A percentile compares a stretch with the other conserved stretches of the same genome.
Evolutionary conservation across 92 coral and sea anemone species (phyloP).

Genomic region (Palythoa heliodiscus): DNA sequence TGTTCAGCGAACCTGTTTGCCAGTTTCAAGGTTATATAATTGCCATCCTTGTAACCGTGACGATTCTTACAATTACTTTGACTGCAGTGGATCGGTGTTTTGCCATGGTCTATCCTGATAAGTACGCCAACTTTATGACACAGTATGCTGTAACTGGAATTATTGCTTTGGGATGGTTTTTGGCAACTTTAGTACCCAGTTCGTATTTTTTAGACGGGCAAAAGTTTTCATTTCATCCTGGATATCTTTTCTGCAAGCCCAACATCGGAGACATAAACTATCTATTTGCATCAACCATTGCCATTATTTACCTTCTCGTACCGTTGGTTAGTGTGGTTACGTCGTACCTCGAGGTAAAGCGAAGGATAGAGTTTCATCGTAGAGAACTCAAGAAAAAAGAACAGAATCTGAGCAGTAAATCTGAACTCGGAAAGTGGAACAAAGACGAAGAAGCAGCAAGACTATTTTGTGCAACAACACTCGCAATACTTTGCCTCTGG

Average conservation of each 20-base stretch:
- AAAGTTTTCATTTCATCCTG: constrained; percentile 31
- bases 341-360: constrained; percentile 16
- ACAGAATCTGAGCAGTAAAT: background rate
- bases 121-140: constrained; percentile 7
- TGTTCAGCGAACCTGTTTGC: constrained; percentile 18
- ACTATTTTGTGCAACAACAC: constrained; percentile 28
- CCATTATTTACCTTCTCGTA: background rate
- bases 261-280: constrained; percentile 11
- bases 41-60: constrained; percentile 8
- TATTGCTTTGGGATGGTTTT: constrained; percentile 15
- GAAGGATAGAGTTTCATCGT: constrained; percentile 5
- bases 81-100: constrained; percentile 30
- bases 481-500: constrained; percentile 27
- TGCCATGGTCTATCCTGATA: constrained; percentile 14
- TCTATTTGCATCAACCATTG: background rate
- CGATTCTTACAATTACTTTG: constrained; percentile 6
- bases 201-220: constrained; percentile 26
- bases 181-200: constrained; percentile 9
- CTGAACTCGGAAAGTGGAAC: background rate
- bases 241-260: constrained; percentile 39
- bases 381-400: background rate
- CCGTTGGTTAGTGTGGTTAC: background rate
- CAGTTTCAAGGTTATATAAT: constrained; percentile 31
- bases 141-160: constrained; percentile 23
- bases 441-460: constrained; percentile 8